A percentile compares a stretch with the other conserved stretches of the same genome.
These are phyloP conservation scores for Microvelia longipes DNA, from an alignment of 1,140 invertebrate species.

Conservation along the genomic window DNA sequence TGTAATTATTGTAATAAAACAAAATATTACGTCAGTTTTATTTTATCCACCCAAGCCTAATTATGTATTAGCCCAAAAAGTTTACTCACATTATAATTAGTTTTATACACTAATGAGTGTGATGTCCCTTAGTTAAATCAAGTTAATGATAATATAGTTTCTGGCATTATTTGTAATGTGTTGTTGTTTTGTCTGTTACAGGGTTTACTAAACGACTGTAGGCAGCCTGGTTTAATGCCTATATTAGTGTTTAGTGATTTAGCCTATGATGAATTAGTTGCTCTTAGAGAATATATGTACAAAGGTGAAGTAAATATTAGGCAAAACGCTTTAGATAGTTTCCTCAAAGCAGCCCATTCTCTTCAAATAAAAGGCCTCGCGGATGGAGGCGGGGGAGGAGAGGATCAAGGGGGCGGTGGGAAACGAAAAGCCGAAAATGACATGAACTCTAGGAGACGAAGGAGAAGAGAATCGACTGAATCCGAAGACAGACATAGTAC, in stretches of 20 bases:
- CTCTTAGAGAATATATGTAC: conserved; percentile 90
- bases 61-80: too few species aligned
- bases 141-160: too few species aligned
- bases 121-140: too few species aligned
- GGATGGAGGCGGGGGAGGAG: conserved; percentile 39
- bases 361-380: conserved; percentile 82
- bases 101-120: too few species aligned
- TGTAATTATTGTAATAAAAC: too few species aligned
- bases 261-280: conserved; percentile 76
- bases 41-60: too few species aligned
- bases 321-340: conserved; percentile 74
- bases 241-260: conserved; percentile 83
- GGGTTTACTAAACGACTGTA: neutral
- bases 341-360: conserved; percentile 77
- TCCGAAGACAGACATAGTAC: neutral
- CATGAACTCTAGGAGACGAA: neutral
- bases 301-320: conserved; percentile 84
- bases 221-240: conserved; percentile 71
- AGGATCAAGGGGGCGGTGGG: conserved; percentile 4
- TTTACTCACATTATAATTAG: too few species aligned
- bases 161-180: too few species aligned
- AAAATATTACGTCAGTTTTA: too few species aligned
- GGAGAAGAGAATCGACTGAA: neutral
- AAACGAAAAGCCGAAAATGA: neutral
- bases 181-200: too few species aligned